phyloP scores from a whole-genome alignment of 2,888 invertebrate genomes.

The Microchrysa polita region DNA sequence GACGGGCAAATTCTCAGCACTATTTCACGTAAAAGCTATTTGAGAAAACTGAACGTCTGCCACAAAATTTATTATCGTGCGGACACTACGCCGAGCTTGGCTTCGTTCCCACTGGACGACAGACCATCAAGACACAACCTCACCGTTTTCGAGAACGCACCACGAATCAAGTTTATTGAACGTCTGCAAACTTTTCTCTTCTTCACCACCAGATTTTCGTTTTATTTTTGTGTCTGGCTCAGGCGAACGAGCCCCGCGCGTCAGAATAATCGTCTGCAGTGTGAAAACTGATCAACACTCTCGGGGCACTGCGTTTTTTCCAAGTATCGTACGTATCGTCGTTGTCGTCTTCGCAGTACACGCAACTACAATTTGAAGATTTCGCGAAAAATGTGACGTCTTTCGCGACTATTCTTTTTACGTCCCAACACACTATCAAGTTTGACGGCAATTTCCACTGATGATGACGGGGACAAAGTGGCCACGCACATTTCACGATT shows the following conservation, averaged over 20 bases:
- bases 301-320: neutral
- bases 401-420: neutral
- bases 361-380: neutral
- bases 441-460: neutral
- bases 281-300: too few species aligned
- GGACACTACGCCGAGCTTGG: too few species aligned
- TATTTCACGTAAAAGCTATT: neutral
- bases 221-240: constrained; percentile 11
- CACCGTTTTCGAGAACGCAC: too few species aligned
- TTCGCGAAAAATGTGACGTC: neutral
- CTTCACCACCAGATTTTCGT: neutral
- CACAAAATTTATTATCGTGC: too few species aligned
- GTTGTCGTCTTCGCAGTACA: neutral
- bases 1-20: neutral
- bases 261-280: too few species aligned
- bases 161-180: constrained; percentile 22
- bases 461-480: neutral
- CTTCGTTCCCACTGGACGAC: neutral
- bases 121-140: neutral
- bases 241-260: too few species aligned
- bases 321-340: neutral
- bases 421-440: neutral
- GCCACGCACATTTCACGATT: constrained; percentile 25
- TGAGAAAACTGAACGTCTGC: too few species aligned
- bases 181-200: constrained; percentile 15